phyloP scores from a whole-genome alignment of 2,888 invertebrate genomes.

The Lepeophtheirus nordmannii region DNA sequence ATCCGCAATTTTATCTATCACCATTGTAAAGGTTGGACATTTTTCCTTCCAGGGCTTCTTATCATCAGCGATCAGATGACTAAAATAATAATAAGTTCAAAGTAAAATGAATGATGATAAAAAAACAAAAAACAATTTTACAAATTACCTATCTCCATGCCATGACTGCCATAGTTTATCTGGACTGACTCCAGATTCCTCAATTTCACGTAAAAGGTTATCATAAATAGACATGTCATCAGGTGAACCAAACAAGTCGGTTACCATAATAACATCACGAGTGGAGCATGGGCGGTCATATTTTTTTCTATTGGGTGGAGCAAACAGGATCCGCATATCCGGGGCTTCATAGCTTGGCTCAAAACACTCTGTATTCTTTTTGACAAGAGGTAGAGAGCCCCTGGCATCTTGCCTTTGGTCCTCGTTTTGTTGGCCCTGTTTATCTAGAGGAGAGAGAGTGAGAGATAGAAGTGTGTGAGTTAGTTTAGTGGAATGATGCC shows the following conservation, averaged over 20 bases:
- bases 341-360: slow-evolving; percentile 12
- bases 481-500: too few relatives aligned
- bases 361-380: slow-evolving; percentile 16
- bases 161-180: slow-evolving; percentile 17
- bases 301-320: slow-evolving; percentile 1
- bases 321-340: slow-evolving; percentile 13
- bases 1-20: slow-evolving; percentile 3
- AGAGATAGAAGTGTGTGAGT: too few relatives aligned
- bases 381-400: neutral
- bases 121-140: too few relatives aligned
- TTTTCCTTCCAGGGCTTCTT: neutral
- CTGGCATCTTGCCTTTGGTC: too few relatives aligned
- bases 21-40: slow-evolving; percentile 16
- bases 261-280: slow-evolving; percentile 16
- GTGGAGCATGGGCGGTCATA: slow-evolving; percentile 8
- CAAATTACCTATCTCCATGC: slow-evolving; percentile 6
- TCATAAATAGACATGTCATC: slow-evolving; percentile 7
- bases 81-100: too few relatives aligned
- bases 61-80: slow-evolving; percentile 19
- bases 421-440: neutral
- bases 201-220: slow-evolving; percentile 4
- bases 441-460: too few relatives aligned
- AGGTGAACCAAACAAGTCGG: slow-evolving; percentile 9
- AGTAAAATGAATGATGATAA: too few relatives aligned
- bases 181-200: slow-evolving; percentile 5